phyloP scores from a whole-genome alignment of 1,140 invertebrate genomes.

The Orchesella cincta region DNA sequence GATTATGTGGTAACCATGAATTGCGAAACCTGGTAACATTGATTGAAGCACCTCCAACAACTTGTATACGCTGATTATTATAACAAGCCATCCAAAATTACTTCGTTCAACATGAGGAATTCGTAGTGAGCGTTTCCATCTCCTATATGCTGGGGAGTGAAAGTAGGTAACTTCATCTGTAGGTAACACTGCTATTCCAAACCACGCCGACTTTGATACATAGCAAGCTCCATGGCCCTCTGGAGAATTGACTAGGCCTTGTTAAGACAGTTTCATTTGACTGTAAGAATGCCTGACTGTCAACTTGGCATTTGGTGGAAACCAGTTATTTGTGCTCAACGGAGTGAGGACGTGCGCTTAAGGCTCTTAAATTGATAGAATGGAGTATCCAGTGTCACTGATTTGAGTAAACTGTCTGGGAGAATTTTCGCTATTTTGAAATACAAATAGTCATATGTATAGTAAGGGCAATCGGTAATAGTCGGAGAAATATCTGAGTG shows the following conservation, averaged over 20 bases:
- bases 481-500: neutral
- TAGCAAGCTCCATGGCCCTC: constrained; percentile 69
- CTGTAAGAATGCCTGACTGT: constrained; percentile 18
- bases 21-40: constrained; percentile 62
- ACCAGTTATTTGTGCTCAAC: constrained; percentile 44
- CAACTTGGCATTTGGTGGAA: constrained; percentile 36
- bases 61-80: constrained; percentile 61
- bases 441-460: neutral
- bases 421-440: constrained; percentile 42
- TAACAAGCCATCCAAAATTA: constrained; percentile 66
- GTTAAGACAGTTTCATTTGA: constrained; percentile 35
- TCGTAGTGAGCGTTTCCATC: constrained; percentile 70
- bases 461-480: no score
- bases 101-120: constrained; percentile 75
- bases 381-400: constrained; percentile 43
- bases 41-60: constrained; percentile 70
- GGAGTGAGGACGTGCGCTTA: constrained; percentile 36
- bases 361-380: constrained; percentile 36
- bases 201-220: constrained; percentile 72
- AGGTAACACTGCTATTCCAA: constrained; percentile 68
- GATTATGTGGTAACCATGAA: neutral
- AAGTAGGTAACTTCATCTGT: constrained; percentile 73
- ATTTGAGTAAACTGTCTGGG: constrained; percentile 36
- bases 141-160: constrained; percentile 61
- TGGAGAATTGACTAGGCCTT: constrained; percentile 55